Evolutionary conservation across 2,113 vertebrate genomes (phyloP).

Genomic region (Hiodon alosoides): DNA sequence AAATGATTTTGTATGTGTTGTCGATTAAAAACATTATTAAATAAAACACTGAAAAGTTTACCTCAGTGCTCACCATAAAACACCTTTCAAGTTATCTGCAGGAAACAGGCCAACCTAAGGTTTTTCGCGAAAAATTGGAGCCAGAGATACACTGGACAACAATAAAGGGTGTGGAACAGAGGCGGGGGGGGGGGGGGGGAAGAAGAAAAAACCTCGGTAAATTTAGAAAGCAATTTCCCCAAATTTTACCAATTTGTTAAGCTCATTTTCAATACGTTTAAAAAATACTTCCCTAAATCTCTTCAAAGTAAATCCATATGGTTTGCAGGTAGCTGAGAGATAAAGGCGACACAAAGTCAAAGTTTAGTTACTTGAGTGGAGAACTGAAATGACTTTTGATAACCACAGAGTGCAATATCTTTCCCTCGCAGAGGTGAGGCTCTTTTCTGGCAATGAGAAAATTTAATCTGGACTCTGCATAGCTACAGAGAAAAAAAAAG

Average conservation of each 20-base stretch:
- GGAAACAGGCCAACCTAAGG: background rate
- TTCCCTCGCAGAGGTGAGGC: background rate
- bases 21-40: too few species aligned
- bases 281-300: constrained; percentile 28
- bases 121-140: background rate
- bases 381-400: background rate
- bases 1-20: too few species aligned
- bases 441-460: background rate
- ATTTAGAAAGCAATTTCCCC: constrained; percentile 1
- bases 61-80: background rate
- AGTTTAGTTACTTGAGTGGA: background rate
- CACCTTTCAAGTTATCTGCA: background rate
- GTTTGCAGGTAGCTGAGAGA: constrained; percentile 6
- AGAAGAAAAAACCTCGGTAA: background rate
- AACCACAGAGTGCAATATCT: background rate
- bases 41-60: too few species aligned
- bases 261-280: constrained; percentile 14
- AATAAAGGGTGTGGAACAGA: too few species aligned
- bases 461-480: background rate
- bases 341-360: background rate
- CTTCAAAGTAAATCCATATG: constrained; percentile 22
- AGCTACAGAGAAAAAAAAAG: background rate
- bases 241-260: constrained; percentile 4
- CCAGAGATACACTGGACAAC: background rate
- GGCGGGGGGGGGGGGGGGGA: background rate